Evolutionary conservation across 2,113 vertebrate genomes (phyloP), one percentile per base, ranked within the genome.

Genomic region (Pholis gunnellus): DNA sequence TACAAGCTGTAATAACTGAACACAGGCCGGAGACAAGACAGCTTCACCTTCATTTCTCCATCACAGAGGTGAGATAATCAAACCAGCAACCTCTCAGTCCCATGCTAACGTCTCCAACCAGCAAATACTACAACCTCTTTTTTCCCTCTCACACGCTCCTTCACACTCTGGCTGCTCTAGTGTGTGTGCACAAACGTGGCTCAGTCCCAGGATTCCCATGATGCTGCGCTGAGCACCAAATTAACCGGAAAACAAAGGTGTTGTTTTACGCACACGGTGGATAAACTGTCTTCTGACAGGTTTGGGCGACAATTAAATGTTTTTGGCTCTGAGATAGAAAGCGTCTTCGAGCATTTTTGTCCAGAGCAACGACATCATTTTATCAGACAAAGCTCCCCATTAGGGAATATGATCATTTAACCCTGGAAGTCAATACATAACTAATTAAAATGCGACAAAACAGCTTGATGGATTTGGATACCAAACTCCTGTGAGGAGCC

Each of bases 211-310:
- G 22, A 40, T 2, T 27, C 40, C 34, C 36, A 50, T 22, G 56
- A 64, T n/a, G 54, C 72, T 54, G 68, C 61, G 9, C 67, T 64
- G 52, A 68, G 74, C 87, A n/a, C 29, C 81, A 86, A 69, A 79
- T 78, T 29, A 70, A 56, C 20, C 72, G 78, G 15, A 56, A 77
- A 82, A 54, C 31, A 52, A 42, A 59, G 34, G 25, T 4, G 27
- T 60, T 72, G 50, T 54, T 75, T 73, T 78, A 78, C 34, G 52
- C 79, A 69, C 54, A 31, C 54, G 7, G 29, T 9, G 74, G 66
- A 31, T 31, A 34, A 68, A 22, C 34, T 4, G 9, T 14, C 20
- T 5, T 63, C 44, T 9, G 6, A 59, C 52, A 50, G 8, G 0
- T 63, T 48, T 72, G 29, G 1, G 8, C 72, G 54, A 27, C 6